Evolutionary conservation across 2,797 vertebrate species (phyloP).

Genomic region (Gallirallus australis): DNA sequence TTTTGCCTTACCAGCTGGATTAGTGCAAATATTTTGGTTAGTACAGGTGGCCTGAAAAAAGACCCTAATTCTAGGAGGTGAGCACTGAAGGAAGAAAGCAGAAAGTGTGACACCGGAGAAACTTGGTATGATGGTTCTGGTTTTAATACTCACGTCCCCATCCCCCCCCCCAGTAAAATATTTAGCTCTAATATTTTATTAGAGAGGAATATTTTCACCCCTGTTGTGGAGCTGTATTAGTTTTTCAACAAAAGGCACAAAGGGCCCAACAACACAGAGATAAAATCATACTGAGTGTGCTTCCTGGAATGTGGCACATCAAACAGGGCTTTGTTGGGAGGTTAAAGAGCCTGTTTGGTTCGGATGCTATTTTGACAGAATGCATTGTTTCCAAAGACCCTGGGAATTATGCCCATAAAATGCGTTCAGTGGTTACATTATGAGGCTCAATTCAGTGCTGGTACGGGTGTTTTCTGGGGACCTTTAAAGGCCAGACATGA

Average conservation of each 20-base stretch:
- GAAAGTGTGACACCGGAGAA: neutral
- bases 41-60: neutral
- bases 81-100: neutral
- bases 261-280: neutral
- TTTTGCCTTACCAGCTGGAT: neutral
- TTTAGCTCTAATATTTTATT: neutral
- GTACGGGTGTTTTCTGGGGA: neutral
- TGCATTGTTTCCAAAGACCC: constrained; percentile 52
- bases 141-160: neutral
- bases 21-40: neutral
- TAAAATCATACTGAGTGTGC: constrained; percentile 58
- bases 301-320: constrained; percentile 61
- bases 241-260: constrained; percentile 41
- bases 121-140: neutral
- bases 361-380: constrained; percentile 47
- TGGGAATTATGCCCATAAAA: constrained; percentile 47
- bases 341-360: constrained; percentile 13
- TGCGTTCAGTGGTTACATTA: neutral
- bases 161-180: too few species aligned
- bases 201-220: constrained; percentile 10
- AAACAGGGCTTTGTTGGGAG: constrained; percentile 37
- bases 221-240: neutral
- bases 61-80: neutral
- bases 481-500: constrained; percentile 19
- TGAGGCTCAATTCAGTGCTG: constrained; percentile 1